A percentile compares a stretch with the other conserved stretches of the same genome.
Evolutionary conservation across 2,113 vertebrate genomes (phyloP).

Genomic region (Salvelinus alpinus): DNA sequence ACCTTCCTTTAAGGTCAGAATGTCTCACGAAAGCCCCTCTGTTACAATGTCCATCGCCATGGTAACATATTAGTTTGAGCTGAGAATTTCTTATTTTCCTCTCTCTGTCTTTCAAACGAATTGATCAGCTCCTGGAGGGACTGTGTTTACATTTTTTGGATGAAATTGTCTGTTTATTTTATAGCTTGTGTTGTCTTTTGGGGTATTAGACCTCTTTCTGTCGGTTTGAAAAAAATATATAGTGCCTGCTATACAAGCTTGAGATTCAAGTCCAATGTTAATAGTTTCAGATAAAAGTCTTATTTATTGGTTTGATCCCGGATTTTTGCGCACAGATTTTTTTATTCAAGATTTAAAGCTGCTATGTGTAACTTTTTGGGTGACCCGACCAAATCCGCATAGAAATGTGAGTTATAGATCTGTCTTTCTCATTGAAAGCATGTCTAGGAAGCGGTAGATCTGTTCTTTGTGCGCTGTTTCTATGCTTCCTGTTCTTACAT

Average conservation of each 20-base stretch:
- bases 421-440: no score
- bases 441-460: no score
- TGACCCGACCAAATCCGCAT: no score
- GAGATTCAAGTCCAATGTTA: not conserved
- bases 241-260: not conserved
- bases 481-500: no score
- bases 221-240: not conserved
- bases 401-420: no score
- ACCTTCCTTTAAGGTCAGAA: slow-evolving; percentile 79
- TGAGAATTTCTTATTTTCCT: slow-evolving; percentile 49
- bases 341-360: no score
- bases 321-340: no score
- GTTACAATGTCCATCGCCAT: slow-evolving; percentile 76
- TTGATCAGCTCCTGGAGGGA: slow-evolving; percentile 32
- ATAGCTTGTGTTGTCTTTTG: not conserved
- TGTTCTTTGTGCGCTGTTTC: no score
- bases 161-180: not conserved
- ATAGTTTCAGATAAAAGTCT: no score
- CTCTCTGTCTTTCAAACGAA: slow-evolving; percentile 26
- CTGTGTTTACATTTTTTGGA: not conserved
- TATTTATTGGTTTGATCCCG: no score
- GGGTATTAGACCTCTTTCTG: not conserved
- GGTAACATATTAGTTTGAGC: slow-evolving; percentile 78
- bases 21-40: slow-evolving; percentile 68
- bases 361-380: no score